Evolutionary conservation across 2,113 vertebrate genomes (phyloP), one percentile per base, ranked within the genome.

Genomic region (Epinephelus cyanopodus): DNA sequence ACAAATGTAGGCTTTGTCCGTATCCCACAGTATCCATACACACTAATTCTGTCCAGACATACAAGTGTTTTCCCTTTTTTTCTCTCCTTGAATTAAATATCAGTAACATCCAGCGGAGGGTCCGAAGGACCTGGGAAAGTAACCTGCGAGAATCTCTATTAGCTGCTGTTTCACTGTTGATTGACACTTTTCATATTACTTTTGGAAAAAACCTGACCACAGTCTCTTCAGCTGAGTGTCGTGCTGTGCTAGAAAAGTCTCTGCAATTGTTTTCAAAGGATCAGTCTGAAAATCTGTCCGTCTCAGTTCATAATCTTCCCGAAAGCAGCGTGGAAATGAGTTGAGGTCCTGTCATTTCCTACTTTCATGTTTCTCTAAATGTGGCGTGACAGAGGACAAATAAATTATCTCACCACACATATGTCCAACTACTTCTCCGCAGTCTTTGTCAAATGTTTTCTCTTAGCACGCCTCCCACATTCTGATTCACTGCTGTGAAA

Each of bases 171-270:
- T 65, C 47, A 6, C 57, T 19, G 5, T 65, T 78, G 82, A 90
- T 78, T 80, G 84, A 82, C 81, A 72, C 73, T 83, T 72, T 87
- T 87, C 69, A 81, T 85, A 81, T 82, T 82, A 76, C 66, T 45
- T 69, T 45, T 15, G 14, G 23, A 48, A 47, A 45, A 68, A 86
- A 66, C 21, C 56, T 21, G 53, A 50, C 39, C 65, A 1, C 33
- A 1, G 21, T 65, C 29, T 50, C 42, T 48, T 57, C 39, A 18
- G 60, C 68, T 29, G 21, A 53, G 37, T 39, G 73, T 68, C 19
- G 0, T 60, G 72, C 81, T 74, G 69, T 48, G 66, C 58, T 74
- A 61, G n/a, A 25, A 6, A 68, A 58, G 70, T 71, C 68, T 67
- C 45, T 23, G 47, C 19, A 19, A 81, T 67, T 87, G 78, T 84